Evolutionary conservation across 1,140 invertebrate species (phyloP).

Genomic region (Holcopasites calliopsidis): DNA sequence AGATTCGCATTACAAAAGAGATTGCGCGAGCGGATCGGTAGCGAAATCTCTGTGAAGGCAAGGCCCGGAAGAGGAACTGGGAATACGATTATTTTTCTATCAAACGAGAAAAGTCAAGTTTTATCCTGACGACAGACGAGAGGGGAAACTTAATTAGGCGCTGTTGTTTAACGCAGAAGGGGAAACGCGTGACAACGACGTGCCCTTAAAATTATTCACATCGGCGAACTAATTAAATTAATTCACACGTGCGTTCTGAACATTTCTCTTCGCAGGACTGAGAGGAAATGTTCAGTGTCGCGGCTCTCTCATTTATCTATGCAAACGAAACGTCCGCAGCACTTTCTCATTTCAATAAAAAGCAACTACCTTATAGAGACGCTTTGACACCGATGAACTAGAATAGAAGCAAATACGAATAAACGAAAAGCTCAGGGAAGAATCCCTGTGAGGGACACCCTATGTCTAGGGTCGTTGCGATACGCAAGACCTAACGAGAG

Average conservation of each 20-base stretch:
- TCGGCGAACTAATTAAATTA: constrained; percentile 38
- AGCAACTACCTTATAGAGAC: too few relatives aligned
- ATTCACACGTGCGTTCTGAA: not conserved
- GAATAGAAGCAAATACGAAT: not conserved
- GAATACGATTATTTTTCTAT: constrained; percentile 24
- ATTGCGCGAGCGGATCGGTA: not conserved
- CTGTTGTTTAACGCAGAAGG: constrained; percentile 1
- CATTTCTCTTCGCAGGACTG: not conserved
- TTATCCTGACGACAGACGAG: not conserved
- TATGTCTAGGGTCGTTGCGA: not conserved
- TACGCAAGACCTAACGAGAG: not conserved
- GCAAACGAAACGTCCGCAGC: not conserved
- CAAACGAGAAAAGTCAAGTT: constrained; percentile 23
- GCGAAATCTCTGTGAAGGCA: not conserved
- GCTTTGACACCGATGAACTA: not conserved
- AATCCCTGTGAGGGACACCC: too few relatives aligned
- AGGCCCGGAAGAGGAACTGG: not conserved
- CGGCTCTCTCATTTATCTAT: not conserved
- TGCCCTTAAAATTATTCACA: constrained; percentile 37
- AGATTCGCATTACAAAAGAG: constrained; percentile 17
- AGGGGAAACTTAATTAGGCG: constrained; percentile 28
- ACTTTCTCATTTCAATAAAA: not conserved
- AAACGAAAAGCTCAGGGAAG: too few relatives aligned
- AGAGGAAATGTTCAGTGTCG: not conserved
- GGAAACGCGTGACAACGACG: not conserved